Conservation (phyloP, 64 coral and sea anemone species). For the Pachyseris speciosa region DNA sequence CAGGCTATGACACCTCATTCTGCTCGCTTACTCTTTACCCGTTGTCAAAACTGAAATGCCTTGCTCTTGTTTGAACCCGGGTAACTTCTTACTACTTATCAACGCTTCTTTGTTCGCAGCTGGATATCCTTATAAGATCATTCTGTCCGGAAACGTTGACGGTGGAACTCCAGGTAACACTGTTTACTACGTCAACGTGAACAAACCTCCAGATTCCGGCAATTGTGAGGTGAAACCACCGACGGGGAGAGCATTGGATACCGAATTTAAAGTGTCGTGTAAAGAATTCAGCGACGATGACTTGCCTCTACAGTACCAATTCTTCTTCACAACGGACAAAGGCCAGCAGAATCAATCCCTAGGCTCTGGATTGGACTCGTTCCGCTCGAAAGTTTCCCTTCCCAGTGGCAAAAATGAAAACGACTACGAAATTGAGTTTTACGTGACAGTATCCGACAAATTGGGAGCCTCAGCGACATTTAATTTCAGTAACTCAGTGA, state of each 20-base stretch:
- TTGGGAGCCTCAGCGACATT: not conserved
- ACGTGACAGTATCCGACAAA: not conserved
- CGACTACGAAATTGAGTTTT: not conserved
- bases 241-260: not conserved
- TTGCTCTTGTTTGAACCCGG: not conserved
- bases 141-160: not conserved
- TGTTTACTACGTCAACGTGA: not conserved
- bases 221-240: not conserved
- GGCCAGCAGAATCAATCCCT: not conserved
- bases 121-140: not conserved
- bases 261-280: conserved; percentile 6
- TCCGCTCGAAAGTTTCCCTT: not conserved
- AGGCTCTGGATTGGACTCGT: not conserved
- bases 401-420: not conserved
- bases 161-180: not conserved
- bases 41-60: too few relatives aligned
- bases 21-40: too few relatives aligned
- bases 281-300: conserved; percentile 4
- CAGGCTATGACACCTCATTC: too few relatives aligned
- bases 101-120: not conserved
- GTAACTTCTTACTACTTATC: too few relatives aligned
- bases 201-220: conserved; percentile 1
- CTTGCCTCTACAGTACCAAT: conserved; percentile 7
- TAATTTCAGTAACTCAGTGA: not conserved
- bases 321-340: not conserved